Percentiles rank a stretch among this genome's conserved stretches.
These are phyloP conservation scores for Antigone vipio DNA, from an alignment of 2,113 vertebrate species.

Conservation along the genomic window DNA sequence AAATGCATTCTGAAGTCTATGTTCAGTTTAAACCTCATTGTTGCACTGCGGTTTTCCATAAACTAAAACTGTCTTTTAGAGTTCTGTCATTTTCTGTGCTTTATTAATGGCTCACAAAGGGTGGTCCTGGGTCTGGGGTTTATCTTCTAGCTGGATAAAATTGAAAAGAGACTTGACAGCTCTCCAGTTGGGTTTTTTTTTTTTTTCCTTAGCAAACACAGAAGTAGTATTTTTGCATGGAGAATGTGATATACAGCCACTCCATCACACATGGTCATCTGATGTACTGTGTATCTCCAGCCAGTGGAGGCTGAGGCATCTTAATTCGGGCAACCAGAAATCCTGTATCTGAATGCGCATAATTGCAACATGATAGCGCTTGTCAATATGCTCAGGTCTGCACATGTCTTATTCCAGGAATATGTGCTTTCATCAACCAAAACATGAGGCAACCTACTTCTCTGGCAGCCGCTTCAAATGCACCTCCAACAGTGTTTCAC, in stretches of 20 bases:
- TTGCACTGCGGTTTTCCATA: neutral
- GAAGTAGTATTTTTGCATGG: neutral
- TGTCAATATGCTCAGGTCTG: neutral
- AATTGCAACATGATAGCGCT: neutral
- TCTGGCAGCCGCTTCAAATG: neutral
- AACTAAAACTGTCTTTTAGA: neutral
- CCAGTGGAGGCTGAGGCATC: rapidly evolving
- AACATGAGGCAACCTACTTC: neutral
- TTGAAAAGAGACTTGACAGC: neutral
- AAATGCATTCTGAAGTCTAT: neutral
- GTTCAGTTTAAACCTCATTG: neutral
- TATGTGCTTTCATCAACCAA: neutral
- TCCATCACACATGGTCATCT: neutral
- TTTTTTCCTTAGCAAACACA: neutral
- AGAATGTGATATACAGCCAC: neutral
- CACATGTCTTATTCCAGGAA: neutral
- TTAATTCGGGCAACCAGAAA: neutral
- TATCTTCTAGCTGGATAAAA: neutral
- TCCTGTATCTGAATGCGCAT: rapidly evolving
- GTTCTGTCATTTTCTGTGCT: neutral
- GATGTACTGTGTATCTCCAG: neutral
- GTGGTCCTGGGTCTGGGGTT: neutral
- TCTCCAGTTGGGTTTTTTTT: neutral
- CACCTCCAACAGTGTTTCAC: neutral
- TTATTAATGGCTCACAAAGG: neutral